These are phyloP conservation scores for Mallotus villosus DNA, from an alignment of 2,797 vertebrate genomes.

Conservation along the genomic window DNA sequence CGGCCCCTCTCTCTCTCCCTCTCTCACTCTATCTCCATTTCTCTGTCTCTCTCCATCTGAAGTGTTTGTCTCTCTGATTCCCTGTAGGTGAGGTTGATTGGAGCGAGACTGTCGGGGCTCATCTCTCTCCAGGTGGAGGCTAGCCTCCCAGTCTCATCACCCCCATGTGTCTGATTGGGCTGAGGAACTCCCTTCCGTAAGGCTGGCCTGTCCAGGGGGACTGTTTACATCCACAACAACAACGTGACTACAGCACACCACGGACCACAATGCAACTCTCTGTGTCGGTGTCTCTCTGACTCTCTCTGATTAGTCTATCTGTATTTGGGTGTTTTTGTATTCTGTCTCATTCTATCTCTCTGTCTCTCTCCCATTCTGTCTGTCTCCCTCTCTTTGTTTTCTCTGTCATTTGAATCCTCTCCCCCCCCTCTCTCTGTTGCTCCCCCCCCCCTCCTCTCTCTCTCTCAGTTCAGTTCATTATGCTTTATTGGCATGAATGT, in stretches of 20 bases:
- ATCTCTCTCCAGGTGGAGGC: no score
- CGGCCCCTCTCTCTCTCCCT: constrained; percentile 8
- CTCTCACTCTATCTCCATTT: constrained; percentile 3
- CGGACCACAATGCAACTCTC: constrained; percentile 10
- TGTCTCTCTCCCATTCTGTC: background rate
- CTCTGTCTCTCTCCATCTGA: constrained; percentile 31
- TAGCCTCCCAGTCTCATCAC: background rate
- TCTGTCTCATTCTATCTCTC: no score
- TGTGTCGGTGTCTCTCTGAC: background rate
- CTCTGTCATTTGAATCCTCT: no score
- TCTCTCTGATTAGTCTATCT: background rate
- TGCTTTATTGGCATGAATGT: no score
- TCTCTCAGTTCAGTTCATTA: no score
- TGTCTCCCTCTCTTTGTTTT: background rate
- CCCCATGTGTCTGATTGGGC: constrained; percentile 18
- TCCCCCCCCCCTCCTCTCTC: no score
- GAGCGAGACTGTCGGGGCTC: background rate
- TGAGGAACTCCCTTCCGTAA: no score
- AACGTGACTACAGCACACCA: no score
- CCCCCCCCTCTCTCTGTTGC: no score
- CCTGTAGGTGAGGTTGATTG: constrained; percentile 23
- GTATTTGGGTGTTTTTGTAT: no score
- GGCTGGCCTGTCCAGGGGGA: no score
- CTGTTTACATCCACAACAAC: no score
- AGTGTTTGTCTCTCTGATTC: constrained; percentile 23